These are phyloP conservation scores for Poecilobothrus nobilitatus DNA, from an alignment of 2,888 invertebrate genomes.

Conservation along the genomic window DNA sequence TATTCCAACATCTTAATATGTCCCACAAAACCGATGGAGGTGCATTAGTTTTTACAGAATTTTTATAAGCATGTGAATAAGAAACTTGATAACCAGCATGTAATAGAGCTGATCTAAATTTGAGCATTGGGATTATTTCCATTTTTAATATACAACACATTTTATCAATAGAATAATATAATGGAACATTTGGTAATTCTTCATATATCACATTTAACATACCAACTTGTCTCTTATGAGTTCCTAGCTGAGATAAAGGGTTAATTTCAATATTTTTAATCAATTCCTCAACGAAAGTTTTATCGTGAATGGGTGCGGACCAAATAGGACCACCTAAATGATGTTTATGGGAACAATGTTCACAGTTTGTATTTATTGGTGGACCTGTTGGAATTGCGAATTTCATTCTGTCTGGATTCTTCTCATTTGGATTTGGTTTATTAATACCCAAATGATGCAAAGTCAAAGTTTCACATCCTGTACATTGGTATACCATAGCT, in stretches of 20 bases:
- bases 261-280: conserved; percentile 46
- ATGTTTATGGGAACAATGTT: conserved; percentile 65
- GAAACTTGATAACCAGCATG: conserved; percentile 89
- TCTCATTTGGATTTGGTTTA: conserved; percentile 51
- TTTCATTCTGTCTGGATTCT: conserved; percentile 52
- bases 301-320: conserved; percentile 77
- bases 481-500: conserved; percentile 81
- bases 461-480: conserved; percentile 74
- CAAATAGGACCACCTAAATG: conserved; percentile 94
- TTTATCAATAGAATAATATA: conserved; percentile 79
- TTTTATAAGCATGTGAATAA: conserved; percentile 78
- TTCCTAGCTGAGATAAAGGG: conserved; percentile 50
- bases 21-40: conserved; percentile 85
- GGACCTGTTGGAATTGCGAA: conserved; percentile 63
- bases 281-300: conserved; percentile 63
- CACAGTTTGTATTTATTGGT: conserved; percentile 57
- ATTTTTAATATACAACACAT: conserved; percentile 64
- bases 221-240: conserved; percentile 67
- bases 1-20: conserved; percentile 74
- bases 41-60: conserved; percentile 88
- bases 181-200: conserved; percentile 74
- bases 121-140: conserved; percentile 59
- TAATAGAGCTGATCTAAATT: conserved; percentile 74
- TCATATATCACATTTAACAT: conserved; percentile 71
- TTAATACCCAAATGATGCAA: conserved; percentile 67